Evolutionary conservation across 2,113 vertebrate species (phyloP).

Genomic region (Salminus brasiliensis): DNA sequence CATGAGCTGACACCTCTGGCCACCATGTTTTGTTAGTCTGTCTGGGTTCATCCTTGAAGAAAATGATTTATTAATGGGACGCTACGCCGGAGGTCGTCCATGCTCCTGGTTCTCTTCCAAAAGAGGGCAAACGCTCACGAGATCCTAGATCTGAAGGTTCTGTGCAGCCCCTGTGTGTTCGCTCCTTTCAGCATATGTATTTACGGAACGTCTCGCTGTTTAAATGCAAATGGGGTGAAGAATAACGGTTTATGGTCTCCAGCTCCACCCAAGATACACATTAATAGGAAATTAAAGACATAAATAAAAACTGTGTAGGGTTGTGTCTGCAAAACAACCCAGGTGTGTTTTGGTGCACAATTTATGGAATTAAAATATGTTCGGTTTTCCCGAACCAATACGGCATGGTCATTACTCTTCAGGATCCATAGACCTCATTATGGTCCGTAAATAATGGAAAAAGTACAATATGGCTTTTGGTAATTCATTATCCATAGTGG

Average conservation of each 20-base stretch:
- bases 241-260: slow-evolving; percentile 1
- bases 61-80: slow-evolving; percentile 54
- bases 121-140: not conserved
- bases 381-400: slow-evolving; percentile 5
- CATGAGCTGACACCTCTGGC: slow-evolving; percentile 38
- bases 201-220: not conserved
- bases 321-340: not conserved
- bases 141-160: not conserved
- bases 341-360: slow-evolving; percentile 13
- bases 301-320: not conserved
- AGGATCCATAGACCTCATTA: slow-evolving; percentile 32
- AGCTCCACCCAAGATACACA: not conserved
- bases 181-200: not conserved
- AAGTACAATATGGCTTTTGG: not conserved
- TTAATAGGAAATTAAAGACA: slow-evolving; percentile 7
- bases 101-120: slow-evolving; percentile 19
- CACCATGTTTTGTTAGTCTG: slow-evolving; percentile 38
- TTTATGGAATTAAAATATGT: slow-evolving; percentile 8
- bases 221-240: not conserved
- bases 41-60: slow-evolving; percentile 55
- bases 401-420: slow-evolving; percentile 30
- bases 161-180: not conserved
- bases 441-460: slow-evolving; percentile 31
- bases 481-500: slow-evolving; percentile 34
- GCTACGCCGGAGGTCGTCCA: slow-evolving; percentile 33